A percentile compares a stretch with the other conserved stretches of the same genome.
These are phyloP conservation scores for Drosophila parvula DNA, from an alignment of 1,140 invertebrate genomes.

Conservation along the genomic window DNA sequence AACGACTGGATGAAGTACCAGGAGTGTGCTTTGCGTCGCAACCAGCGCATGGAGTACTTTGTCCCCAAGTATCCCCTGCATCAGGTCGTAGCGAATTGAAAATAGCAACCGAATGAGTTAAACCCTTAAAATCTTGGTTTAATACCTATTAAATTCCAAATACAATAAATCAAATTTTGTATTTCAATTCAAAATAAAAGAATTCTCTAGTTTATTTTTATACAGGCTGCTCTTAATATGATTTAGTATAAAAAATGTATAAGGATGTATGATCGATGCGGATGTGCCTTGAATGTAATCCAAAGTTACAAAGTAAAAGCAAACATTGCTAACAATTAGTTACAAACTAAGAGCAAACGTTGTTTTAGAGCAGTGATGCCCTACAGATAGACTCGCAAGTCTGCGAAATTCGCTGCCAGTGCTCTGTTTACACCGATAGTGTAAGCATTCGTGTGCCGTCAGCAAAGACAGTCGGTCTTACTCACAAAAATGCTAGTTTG, in stretches of 20 bases:
- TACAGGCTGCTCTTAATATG: not conserved
- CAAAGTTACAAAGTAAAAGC: not conserved
- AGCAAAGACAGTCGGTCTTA: too few species aligned
- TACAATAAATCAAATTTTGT: not conserved
- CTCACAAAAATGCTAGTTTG: too few species aligned
- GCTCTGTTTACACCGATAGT: too few species aligned
- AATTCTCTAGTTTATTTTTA: not conserved
- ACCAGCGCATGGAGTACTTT: slow-evolving; percentile 46
- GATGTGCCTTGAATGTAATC: not conserved
- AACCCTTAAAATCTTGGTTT: too few species aligned
- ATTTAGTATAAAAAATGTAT: not conserved
- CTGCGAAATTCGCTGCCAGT: too few species aligned
- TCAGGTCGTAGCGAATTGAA: not conserved
- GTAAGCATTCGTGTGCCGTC: too few species aligned
- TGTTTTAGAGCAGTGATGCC: too few species aligned
- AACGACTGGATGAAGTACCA: slow-evolving; percentile 14
- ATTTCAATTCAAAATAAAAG: not conserved
- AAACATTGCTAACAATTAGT: too few species aligned
- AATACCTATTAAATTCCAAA: slow-evolving; percentile 2
- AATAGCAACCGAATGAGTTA: too few species aligned
- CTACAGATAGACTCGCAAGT: too few species aligned
- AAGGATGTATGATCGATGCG: too few species aligned
- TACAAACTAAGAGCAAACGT: too few species aligned
- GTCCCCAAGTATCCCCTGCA: slow-evolving; percentile 47
- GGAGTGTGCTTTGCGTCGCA: slow-evolving; percentile 40